Percentiles rank a stretch among this genome's conserved stretches.
Evolutionary conservation across 1,140 invertebrate genomes (phyloP).

Genomic region (Thrips palmi): DNA sequence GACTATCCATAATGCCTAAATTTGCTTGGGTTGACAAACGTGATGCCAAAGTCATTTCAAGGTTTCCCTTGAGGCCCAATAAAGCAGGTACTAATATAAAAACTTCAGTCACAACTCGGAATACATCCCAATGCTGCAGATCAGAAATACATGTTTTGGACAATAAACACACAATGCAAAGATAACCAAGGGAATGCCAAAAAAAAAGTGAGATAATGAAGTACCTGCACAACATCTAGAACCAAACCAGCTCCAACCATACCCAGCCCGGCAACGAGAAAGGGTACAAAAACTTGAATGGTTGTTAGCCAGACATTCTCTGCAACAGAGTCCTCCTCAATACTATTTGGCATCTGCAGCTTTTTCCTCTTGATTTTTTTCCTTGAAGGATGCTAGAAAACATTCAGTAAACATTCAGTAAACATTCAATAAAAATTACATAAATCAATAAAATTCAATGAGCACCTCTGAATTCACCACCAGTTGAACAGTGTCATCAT

Average conservation of each 20-base stretch:
- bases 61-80: conserved; percentile 88
- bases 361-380: no score
- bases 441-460: no score
- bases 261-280: conserved; percentile 75
- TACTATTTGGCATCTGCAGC: no score
- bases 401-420: no score
- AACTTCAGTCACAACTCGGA: conserved; percentile 65
- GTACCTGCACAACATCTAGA: conserved; percentile 63
- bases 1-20: conserved; percentile 54
- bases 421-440: no score
- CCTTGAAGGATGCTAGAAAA: no score
- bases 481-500: no score
- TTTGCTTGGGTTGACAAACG: conserved; percentile 80
- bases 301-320: conserved; percentile 41
- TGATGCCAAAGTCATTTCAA: conserved; percentile 94
- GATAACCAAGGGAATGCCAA: background rate
- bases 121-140: conserved; percentile 69
- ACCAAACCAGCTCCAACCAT: conserved; percentile 80
- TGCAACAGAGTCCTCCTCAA: no score
- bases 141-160: background rate
- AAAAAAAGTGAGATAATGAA: conserved; percentile 1
- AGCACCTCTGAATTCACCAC: no score
- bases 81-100: conserved; percentile 87
- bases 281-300: conserved; percentile 76
- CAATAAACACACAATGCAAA: background rate